Conservation (phyloP, 1,140 invertebrate genomes). For the Drosophila punjabiensis region DNA sequence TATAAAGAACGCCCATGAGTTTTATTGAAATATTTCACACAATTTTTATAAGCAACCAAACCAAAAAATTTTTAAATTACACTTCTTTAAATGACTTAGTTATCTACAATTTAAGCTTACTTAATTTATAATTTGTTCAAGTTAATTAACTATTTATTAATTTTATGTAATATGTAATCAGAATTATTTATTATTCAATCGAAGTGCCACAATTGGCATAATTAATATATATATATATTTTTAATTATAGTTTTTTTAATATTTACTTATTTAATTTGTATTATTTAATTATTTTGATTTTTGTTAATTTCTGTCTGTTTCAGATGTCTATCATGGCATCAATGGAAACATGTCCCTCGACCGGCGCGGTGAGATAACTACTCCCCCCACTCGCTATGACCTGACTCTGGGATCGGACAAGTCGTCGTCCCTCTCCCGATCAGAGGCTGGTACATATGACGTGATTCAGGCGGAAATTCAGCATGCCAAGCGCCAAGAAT, state of each 20-base stretch:
- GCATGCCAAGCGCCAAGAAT: slow-evolving; percentile 77
- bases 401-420: slow-evolving; percentile 83
- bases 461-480: slow-evolving; percentile 83
- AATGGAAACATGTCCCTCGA: slow-evolving; percentile 85
- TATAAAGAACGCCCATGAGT: slow-evolving; percentile 20
- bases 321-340: slow-evolving; percentile 83
- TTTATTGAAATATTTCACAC: not conserved
- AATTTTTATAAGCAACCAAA: not conserved
- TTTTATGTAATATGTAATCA: not conserved
- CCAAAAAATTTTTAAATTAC: not conserved
- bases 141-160: no score
- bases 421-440: slow-evolving; percentile 83
- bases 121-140: slow-evolving; percentile 1
- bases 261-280: slow-evolving; percentile 6
- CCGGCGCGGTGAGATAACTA: slow-evolving; percentile 77
- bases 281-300: slow-evolving; percentile 26
- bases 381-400: slow-evolving; percentile 77
- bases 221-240: slow-evolving; percentile 1
- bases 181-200: not conserved
- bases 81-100: not conserved
- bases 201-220: not conserved
- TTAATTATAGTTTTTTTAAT: slow-evolving; percentile 8
- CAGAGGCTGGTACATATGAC: slow-evolving; percentile 84
- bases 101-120: not conserved
- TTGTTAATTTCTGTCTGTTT: not conserved